Evolutionary conservation across 2,797 vertebrate genomes (phyloP), one percentile per base, ranked within the genome.

Genomic region (Sphenopsis melanotis): DNA sequence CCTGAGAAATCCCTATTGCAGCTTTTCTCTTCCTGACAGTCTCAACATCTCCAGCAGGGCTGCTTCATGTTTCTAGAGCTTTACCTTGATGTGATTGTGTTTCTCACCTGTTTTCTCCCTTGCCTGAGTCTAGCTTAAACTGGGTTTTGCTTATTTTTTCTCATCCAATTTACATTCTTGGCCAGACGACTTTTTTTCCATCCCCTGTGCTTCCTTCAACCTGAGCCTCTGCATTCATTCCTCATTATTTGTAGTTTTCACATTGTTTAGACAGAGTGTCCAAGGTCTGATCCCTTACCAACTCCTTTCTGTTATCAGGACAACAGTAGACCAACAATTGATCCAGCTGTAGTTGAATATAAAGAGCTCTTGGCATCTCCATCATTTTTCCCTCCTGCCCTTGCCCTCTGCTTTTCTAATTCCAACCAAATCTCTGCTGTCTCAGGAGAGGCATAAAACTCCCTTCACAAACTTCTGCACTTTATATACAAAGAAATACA

Each of bases 381-480:
- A 61, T 72, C 1, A 36, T 42, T 82, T 86, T 50, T 37, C 15
- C 47, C 20, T 84, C 19, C 24, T 91, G 21, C 6, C 22, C 18
- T 37, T 84, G 37, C 26, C 17, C 79, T 75, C 63, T 63, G 55
- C 26, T 87, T 37, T 86, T 81, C 55, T 79, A 55, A 39, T 84
- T 90, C 23, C 23, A 76, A 32, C 20, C 23, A 93, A 90, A 76
- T 63, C 22, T 87, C 60, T 88, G 7, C n/a, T 71, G 29, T 78
- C 87, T 87, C 80, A 49, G 53, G 87, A 86, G 91, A 81, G 34
- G 21, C 20, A 82, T 91, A 94, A 84, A 94, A 82, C 32, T 83
- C 42, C 41, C 11, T 83, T 65, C 34, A 30, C 55, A 87, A 93
- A 88, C 26, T 89, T 81, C 66, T 82, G 23, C 17, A 52, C 32